Evolutionary conservation across 1,140 invertebrate species (phyloP).

Genomic region (Danaus plexippus): DNA sequence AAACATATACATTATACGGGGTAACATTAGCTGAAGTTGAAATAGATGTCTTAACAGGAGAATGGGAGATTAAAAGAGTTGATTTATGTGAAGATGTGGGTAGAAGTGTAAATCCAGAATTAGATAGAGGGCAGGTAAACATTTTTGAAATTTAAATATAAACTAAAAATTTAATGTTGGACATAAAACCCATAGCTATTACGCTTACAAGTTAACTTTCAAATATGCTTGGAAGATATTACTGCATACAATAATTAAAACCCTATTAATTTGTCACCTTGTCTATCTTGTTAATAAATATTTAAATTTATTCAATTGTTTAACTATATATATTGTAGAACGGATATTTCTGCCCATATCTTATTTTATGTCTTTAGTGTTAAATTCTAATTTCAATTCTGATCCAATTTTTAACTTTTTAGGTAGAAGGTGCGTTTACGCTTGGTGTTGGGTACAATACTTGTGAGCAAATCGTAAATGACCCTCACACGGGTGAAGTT

Average conservation of each 20-base stretch:
- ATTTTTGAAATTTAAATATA: too few species aligned
- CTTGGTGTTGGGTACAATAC: constrained; percentile 88
- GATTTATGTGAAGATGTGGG: constrained; percentile 84
- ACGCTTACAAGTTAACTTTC: too few species aligned
- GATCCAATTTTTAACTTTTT: too few species aligned
- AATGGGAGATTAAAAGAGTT: constrained; percentile 75
- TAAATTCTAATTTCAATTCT: constrained; percentile 2
- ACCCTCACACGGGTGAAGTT: constrained; percentile 40
- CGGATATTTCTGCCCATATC: background rate
- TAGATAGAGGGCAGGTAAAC: constrained; percentile 85
- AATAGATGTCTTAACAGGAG: constrained; percentile 73
- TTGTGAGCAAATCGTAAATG: constrained; percentile 77
- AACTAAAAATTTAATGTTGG: too few species aligned
- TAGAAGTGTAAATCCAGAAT: constrained; percentile 79
- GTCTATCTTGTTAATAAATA: too few species aligned
- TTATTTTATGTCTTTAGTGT: too few species aligned
- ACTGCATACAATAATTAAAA: too few species aligned
- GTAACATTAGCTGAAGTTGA: constrained; percentile 69
- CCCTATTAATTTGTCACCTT: too few species aligned
- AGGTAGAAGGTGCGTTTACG: constrained; percentile 82
- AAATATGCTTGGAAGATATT: too few species aligned
- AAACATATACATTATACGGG: constrained; percentile 73
- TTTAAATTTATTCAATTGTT: too few species aligned
- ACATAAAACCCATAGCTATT: too few species aligned
- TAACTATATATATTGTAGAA: too few species aligned